phyloP scores from a whole-genome alignment of 2,113 vertebrate species.

The Egretta garzetta region DNA sequence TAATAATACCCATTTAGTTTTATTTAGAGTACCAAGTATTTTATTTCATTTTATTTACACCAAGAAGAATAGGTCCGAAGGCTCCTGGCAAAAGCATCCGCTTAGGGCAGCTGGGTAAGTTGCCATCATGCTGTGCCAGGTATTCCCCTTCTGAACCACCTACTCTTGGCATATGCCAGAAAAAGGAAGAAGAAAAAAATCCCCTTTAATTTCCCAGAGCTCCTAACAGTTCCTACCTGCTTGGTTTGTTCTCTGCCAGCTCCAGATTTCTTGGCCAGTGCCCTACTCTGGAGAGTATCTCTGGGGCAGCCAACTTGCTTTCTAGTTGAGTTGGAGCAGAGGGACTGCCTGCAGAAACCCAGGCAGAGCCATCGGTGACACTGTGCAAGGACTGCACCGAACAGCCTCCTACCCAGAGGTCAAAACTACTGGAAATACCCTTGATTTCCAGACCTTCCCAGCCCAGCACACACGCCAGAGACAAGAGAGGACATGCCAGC shows the following conservation, averaged over 20 bases:
- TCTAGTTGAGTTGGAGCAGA: not conserved
- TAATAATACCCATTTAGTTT: not conserved
- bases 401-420: not conserved
- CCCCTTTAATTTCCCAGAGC: not conserved
- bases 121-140: not conserved
- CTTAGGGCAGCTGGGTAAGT: not conserved
- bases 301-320: not conserved
- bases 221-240: conserved; percentile 20
- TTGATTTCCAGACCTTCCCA: not conserved
- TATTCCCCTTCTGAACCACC: conserved; percentile 21
- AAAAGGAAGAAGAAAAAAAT: not conserved
- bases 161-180: not conserved
- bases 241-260: conserved; percentile 8
- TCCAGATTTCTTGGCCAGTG: not conserved
- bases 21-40: not conserved
- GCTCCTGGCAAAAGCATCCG: not conserved
- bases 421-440: not conserved
- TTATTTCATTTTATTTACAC: not conserved
- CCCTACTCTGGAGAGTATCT: not conserved
- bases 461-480: not conserved
- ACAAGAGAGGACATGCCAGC: not conserved
- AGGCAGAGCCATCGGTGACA: not conserved
- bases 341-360: not conserved
- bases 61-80: not conserved
- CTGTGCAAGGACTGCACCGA: not conserved